Conservation (phyloP, 2,113 vertebrate genomes). For the Poeciliopsis retropinna region DNA sequence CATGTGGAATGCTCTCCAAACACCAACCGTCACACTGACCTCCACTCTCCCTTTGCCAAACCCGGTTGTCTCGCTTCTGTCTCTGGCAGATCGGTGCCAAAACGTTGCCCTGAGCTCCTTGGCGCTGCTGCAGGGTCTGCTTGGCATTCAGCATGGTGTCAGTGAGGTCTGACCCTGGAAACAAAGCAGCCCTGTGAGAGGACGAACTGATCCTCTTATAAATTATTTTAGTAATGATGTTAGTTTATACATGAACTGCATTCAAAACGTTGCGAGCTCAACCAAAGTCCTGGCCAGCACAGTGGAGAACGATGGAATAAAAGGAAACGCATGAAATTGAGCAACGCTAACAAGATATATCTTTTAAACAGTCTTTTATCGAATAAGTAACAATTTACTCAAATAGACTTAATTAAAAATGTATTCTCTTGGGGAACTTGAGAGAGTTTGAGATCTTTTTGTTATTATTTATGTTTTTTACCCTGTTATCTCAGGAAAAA, state of each 20-base stretch:
- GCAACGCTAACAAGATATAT: neutral
- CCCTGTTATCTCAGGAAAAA: no score
- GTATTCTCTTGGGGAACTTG: neutral
- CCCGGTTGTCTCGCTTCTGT: slow-evolving; percentile 59
- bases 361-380: neutral
- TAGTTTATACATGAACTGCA: neutral
- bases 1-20: slow-evolving; percentile 36
- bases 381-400: neutral
- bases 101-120: slow-evolving; percentile 59
- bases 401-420: neutral
- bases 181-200: slow-evolving; percentile 57
- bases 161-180: slow-evolving; percentile 54
- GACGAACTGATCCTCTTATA: slow-evolving; percentile 35
- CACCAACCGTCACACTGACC: slow-evolving; percentile 33
- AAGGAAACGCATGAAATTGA: neutral
- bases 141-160: slow-evolving; percentile 59
- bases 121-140: slow-evolving; percentile 58
- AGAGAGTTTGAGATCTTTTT: no score
- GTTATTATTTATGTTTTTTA: no score
- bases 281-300: neutral
- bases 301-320: neutral
- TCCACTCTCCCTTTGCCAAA: slow-evolving; percentile 37
- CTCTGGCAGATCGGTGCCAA: slow-evolving; percentile 49
- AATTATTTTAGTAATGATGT: slow-evolving; percentile 17
- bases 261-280: neutral